A percentile compares a stretch with the other conserved stretches of the same genome.
Evolutionary conservation across 2,797 vertebrate genomes (phyloP).

Genomic region (Artibeus lituratus): DNA sequence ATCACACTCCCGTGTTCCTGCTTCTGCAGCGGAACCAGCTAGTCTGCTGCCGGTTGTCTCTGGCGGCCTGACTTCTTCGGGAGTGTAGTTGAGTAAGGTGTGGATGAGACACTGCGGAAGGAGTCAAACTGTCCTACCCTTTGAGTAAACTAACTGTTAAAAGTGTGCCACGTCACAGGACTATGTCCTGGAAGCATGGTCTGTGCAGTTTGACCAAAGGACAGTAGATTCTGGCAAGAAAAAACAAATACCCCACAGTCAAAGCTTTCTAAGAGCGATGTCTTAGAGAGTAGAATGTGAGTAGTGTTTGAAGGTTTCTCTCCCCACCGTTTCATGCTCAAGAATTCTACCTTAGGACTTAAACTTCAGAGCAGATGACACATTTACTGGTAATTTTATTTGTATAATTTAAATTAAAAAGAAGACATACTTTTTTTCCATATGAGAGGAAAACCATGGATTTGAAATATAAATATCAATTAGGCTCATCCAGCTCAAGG

Average conservation of each 20-base stretch:
- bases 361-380: not conserved
- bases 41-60: not conserved
- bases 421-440: not conserved
- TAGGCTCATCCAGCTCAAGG: not conserved
- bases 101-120: not conserved
- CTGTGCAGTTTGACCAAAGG: not conserved
- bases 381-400: conserved; percentile 6
- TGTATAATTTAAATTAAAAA: conserved; percentile 43
- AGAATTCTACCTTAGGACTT: not conserved
- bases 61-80: not conserved
- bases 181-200: not conserved
- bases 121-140: not conserved
- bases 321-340: not conserved
- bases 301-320: not conserved
- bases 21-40: not conserved
- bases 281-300: not conserved
- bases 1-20: not conserved
- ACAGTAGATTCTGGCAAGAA: not conserved
- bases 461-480: conserved; percentile 30
- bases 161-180: not conserved
- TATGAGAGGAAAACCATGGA: not conserved
- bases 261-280: not conserved
- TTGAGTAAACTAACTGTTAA: not conserved
- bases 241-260: not conserved
- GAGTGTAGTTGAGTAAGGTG: not conserved